Evolutionary conservation across 2,113 vertebrate species (phyloP).

Genomic region (Jaculus jaculus): DNA sequence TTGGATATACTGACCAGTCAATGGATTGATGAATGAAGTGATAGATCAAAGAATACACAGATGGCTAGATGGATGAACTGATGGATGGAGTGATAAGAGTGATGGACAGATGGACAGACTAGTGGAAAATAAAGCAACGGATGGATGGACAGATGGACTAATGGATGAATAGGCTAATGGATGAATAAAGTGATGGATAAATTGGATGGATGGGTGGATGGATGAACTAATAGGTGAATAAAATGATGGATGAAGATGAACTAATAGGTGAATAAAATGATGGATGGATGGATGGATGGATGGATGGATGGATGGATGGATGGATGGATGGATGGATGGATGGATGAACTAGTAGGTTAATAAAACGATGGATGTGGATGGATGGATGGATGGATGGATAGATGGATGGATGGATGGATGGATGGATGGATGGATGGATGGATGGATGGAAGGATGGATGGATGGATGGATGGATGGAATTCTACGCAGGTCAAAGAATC

Average conservation of each 20-base stretch:
- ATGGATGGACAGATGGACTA: background rate
- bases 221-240: too few species aligned
- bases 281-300: background rate
- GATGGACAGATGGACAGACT: too few species aligned
- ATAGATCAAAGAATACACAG: background rate
- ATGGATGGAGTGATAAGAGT: background rate
- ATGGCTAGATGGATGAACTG: too few species aligned
- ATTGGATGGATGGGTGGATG: background rate
- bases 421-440: background rate
- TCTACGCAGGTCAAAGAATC: background rate
- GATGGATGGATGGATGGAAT: background rate
- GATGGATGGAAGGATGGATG: background rate
- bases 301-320: too few species aligned
- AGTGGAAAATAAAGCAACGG: too few species aligned
- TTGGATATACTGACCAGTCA: too few species aligned
- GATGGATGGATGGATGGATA: background rate
- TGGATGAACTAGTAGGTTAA: fast-evolving
- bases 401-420: too few species aligned
- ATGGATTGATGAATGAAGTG: too few species aligned
- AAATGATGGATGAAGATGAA: too few species aligned
- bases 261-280: background rate
- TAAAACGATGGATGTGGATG: too few species aligned
- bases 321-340: too few species aligned
- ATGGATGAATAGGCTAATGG: too few species aligned
- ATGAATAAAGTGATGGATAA: background rate